Conservation (phyloP, 2,888 invertebrate species). For the Machimus atricapillus region DNA sequence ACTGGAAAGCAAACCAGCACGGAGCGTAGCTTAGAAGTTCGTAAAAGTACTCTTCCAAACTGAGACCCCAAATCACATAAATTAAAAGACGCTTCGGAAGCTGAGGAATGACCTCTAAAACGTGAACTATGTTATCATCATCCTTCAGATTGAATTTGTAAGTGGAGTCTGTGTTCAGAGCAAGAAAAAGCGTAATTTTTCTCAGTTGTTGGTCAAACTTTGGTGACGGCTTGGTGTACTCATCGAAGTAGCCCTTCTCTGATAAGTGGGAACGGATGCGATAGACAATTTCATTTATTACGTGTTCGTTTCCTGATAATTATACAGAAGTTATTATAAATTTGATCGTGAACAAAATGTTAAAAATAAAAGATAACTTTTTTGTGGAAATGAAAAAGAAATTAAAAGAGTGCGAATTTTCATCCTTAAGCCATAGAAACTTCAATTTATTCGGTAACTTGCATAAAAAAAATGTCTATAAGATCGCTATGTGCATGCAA, state of each 20-base stretch:
- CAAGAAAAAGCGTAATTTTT: slow-evolving; percentile 54
- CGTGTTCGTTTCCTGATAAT: slow-evolving; percentile 52
- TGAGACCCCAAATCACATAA: slow-evolving; percentile 53
- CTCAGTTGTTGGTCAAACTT: slow-evolving; percentile 49
- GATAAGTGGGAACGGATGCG: slow-evolving; percentile 50
- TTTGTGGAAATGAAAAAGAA: too few species aligned
- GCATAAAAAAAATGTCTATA: too few species aligned
- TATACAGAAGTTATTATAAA: background rate
- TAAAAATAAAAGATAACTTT: too few species aligned
- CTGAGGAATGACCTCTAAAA: slow-evolving; percentile 53
- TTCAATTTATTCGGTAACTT: too few species aligned
- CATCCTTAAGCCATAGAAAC: too few species aligned
- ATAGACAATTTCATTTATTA: slow-evolving; percentile 52
- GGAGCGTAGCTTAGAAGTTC: slow-evolving; percentile 54
- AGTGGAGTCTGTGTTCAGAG: slow-evolving; percentile 55
- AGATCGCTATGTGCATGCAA: too few species aligned
- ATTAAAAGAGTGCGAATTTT: too few species aligned
- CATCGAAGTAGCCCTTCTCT: slow-evolving; percentile 49
- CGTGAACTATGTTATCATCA: slow-evolving; percentile 52
- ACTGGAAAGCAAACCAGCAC: slow-evolving; percentile 55
- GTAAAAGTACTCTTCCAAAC: slow-evolving; percentile 53
- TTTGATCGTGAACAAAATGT: background rate
- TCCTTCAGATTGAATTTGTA: slow-evolving; percentile 53
- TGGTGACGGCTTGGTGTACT: slow-evolving; percentile 47
- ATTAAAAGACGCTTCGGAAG: slow-evolving; percentile 54